Evolutionary conservation across 2,113 vertebrate species (phyloP), one percentile per base, ranked within the genome.

Genomic region (Poicephalus meyeri): DNA sequence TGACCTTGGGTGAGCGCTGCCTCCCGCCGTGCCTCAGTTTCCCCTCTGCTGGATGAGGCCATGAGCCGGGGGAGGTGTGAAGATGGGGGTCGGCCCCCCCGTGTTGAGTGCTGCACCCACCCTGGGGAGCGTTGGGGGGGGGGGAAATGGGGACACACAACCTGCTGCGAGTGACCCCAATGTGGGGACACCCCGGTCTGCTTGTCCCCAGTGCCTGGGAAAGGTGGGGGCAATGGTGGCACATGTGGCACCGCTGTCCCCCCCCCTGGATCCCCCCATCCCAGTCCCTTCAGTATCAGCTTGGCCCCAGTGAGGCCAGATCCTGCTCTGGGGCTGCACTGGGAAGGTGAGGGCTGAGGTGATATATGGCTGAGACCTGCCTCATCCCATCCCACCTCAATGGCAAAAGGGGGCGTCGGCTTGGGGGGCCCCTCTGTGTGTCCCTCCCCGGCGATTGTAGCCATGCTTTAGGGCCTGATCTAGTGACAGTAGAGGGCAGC

Each of bases 1-100:
- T 94, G 92, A 94, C 92, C 89, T 94, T 94, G 95, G 95, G 70
- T 85, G 83, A 90, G 74, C 9, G 1, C 64, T 26, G 69, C 77
- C 39, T 61, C n/a, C 52, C 2, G 29, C 47, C 2, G 24, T 95
- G 91, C 95, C 95, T 94, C 92, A 90, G 89, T 96, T 93, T 96
- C 91, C 65, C 88, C 72, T 24, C 60, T 4, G 3, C 42, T 56
- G 7, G 71, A 65, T 2, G 19, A 13, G 53, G 35, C 15, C 8
- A 4, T 11, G 46, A 84, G 56, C 66, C 2, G 4, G 1, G 50
- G 24, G 18, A 23, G 25, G 21, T 13, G 6, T 13, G 15, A 29
- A 26, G 56, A 29, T 31, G 28, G 33, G 53, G 28, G 5, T 5
- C 26, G 5, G 15, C 25, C 25, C 15, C 18, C 6, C 1, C 3